Evolutionary conservation across 2,888 invertebrate genomes (phyloP).

Genomic region (Orthosia cruda): DNA sequence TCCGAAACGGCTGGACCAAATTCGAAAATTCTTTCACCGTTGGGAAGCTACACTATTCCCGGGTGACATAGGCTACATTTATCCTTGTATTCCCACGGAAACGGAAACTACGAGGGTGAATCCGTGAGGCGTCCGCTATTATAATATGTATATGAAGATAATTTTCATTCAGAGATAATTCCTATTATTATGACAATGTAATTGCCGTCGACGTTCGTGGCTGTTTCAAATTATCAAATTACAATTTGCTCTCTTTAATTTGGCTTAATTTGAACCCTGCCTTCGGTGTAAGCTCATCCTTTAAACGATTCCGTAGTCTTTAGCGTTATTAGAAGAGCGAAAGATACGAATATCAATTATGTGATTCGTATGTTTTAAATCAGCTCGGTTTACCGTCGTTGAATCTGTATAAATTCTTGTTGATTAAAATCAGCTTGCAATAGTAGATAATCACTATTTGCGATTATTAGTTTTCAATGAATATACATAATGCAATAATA

Average conservation of each 20-base stretch:
- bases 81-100: too few relatives aligned
- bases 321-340: too few relatives aligned
- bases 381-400: too few relatives aligned
- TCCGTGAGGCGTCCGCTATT: conserved; percentile 38
- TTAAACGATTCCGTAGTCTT: conserved; percentile 28
- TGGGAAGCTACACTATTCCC: too few relatives aligned
- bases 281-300: conserved; percentile 30
- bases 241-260: conserved; percentile 47
- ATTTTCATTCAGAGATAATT: conserved; percentile 53
- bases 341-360: too few relatives aligned
- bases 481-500: background rate
- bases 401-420: too few relatives aligned
- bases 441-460: background rate
- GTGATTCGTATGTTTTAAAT: too few relatives aligned
- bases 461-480: background rate
- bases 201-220: conserved; percentile 35
- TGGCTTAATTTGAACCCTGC: conserved; percentile 42
- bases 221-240: conserved; percentile 56
- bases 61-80: too few relatives aligned
- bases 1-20: too few relatives aligned
- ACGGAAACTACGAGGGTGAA: too few relatives aligned
- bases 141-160: conserved; percentile 43
- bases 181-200: conserved; percentile 49
- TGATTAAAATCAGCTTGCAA: background rate
- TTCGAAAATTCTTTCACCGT: too few relatives aligned